Conservation (phyloP, 2,888 invertebrate genomes). For the Bellardia pandia region DNA sequence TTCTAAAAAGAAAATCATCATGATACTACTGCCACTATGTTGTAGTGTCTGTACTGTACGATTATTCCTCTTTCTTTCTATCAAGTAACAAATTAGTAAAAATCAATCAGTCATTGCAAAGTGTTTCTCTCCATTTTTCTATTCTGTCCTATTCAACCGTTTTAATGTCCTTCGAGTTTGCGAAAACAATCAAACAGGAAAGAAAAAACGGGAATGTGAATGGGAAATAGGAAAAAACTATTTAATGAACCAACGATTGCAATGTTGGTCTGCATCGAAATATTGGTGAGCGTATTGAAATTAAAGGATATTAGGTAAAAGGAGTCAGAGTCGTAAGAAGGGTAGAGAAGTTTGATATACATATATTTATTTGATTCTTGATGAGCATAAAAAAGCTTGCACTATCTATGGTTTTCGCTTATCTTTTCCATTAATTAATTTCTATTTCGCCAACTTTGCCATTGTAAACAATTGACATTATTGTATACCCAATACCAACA, state of each 20-base stretch:
- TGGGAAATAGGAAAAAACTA: slow-evolving; percentile 12
- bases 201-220: slow-evolving; percentile 11
- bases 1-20: slow-evolving; percentile 39
- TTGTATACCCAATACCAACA: no score
- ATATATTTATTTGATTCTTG: no score
- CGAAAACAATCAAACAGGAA: slow-evolving; percentile 49
- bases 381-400: no score
- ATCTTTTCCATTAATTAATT: no score
- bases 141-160: slow-evolving; percentile 34
- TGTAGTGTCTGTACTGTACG: slow-evolving; percentile 26
- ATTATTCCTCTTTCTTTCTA: slow-evolving; percentile 52
- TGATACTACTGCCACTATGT: slow-evolving; percentile 12
- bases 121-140: slow-evolving; percentile 40
- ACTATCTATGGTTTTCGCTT: no score
- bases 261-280: slow-evolving; percentile 1
- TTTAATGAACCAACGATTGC: slow-evolving; percentile 50
- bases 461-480: no score
- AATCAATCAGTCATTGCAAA: slow-evolving; percentile 70
- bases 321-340: neutral
- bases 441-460: no score
- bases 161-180: slow-evolving; percentile 65
- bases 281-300: neutral
- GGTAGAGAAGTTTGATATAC: neutral
- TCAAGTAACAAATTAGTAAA: slow-evolving; percentile 73
- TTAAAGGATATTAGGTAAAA: neutral